These are phyloP conservation scores for Apodemia mormo DNA, from an alignment of 2,888 invertebrate genomes.

Conservation along the genomic window DNA sequence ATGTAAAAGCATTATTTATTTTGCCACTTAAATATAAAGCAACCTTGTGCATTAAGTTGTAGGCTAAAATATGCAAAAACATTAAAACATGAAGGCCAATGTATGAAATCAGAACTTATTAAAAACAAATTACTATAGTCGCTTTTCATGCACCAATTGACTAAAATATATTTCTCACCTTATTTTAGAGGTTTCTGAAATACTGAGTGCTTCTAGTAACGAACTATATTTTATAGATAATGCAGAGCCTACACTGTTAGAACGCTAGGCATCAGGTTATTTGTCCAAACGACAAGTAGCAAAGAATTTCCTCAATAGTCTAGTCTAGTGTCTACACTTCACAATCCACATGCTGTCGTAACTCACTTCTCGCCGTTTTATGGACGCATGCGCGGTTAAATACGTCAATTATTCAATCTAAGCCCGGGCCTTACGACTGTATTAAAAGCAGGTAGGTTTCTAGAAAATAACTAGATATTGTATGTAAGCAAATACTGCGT, in stretches of 20 bases:
- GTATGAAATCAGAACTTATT: neutral
- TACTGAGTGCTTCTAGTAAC: neutral
- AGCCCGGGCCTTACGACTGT: constrained; percentile 45
- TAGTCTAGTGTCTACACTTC: constrained; percentile 23
- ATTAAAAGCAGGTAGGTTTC: constrained; percentile 13
- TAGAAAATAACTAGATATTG: neutral
- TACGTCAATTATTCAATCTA: constrained; percentile 61
- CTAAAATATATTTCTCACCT: constrained; percentile 4
- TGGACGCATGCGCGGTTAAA: constrained; percentile 62
- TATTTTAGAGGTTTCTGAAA: neutral
- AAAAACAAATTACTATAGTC: neutral
- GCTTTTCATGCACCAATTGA: neutral
- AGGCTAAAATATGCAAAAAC: constrained; percentile 26
- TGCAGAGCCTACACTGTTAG: constrained; percentile 18
- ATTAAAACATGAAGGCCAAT: constrained; percentile 7
- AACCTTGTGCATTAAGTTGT: constrained; percentile 23
- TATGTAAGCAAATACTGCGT: neutral
- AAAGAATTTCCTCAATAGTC: constrained; percentile 30
- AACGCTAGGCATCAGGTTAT: constrained; percentile 28
- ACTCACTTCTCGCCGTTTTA: constrained; percentile 57
- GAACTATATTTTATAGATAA: neutral
- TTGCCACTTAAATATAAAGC: constrained; percentile 38
- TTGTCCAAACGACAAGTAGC: constrained; percentile 35
- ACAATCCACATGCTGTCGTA: constrained; percentile 32
- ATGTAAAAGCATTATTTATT: constrained; percentile 43